Percentiles rank a stretch among this genome's conserved stretches.
phyloP scores from a whole-genome alignment of 2,888 invertebrate species.

The Hypsopygia costalis region DNA sequence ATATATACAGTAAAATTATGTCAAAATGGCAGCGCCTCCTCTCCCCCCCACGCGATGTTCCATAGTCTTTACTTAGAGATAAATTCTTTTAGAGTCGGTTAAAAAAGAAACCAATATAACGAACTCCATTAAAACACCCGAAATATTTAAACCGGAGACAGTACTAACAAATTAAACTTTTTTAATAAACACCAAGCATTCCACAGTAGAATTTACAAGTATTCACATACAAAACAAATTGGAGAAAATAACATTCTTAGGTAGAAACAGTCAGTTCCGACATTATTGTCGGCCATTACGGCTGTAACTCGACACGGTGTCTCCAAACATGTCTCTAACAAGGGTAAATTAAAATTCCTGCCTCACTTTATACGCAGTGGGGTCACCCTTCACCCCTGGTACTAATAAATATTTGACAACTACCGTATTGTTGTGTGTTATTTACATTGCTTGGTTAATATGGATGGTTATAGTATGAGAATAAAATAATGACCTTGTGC shows the following conservation, averaged over 20 bases:
- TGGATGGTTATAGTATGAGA: too few species aligned
- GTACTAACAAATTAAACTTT: too few species aligned
- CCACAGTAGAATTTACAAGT: not conserved
- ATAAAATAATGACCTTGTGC: too few species aligned
- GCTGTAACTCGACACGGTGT: slow-evolving; percentile 14
- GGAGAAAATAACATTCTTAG: slow-evolving; percentile 1
- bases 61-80: too few species aligned
- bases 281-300: slow-evolving; percentile 10
- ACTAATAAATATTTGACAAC: not conserved
- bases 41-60: too few species aligned
- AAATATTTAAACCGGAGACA: too few species aligned
- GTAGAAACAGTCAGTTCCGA: not conserved
- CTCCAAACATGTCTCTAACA: slow-evolving; percentile 47
- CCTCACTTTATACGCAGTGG: slow-evolving; percentile 41
- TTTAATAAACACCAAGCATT: not conserved
- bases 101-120: too few species aligned
- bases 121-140: too few species aligned
- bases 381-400: slow-evolving; percentile 34
- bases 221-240: not conserved
- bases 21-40: too few species aligned
- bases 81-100: too few species aligned
- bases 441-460: slow-evolving; percentile 10
- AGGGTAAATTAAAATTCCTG: slow-evolving; percentile 71
- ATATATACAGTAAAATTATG: too few species aligned
- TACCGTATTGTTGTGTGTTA: not conserved